Evolutionary conservation across 1,140 invertebrate genomes (phyloP), one percentile per base, ranked within the genome.

Genomic region (Hesperophylax magnus): DNA sequence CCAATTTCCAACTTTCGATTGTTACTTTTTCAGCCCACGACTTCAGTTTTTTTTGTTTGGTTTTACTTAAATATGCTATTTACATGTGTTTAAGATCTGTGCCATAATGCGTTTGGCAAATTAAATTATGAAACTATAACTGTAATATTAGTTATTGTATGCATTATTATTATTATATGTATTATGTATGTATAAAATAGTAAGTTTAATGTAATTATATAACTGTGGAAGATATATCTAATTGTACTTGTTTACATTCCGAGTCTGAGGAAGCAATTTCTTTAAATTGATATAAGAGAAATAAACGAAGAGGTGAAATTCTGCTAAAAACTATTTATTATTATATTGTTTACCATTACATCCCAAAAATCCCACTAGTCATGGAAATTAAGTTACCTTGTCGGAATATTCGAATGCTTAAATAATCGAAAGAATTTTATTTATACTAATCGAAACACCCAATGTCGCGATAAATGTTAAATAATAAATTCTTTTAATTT

Each of bases 181-280:
- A 47, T 77, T 80, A 80, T 83, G 77, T 81, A 81, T 81, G 58
- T 78, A 78, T 78, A 78, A 78, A 81, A 81, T 83, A 81, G 74
- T 83, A 79, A 81, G 74, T 81, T 31, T 77, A 81, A 69, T 83
- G 82, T 81, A 83, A 81, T 79, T 78, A 78, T 77, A 56, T 77
- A 77, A 75, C 58, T 72, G 77, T 77, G 71, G 58, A 83, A 77
- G 79, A 74, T 76, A 78, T 78, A 27, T 27, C 2, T 27, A 78
- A 81, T 65, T 81, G 79, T 83, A 83, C 82, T 83, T 83, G 79
- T 79, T 75, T 56, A 83, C 82, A 83, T 83, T 83, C 82, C 82
- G 82, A 81, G 77, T 79, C 82, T 83, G 79, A 83, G 60, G 27
- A 78, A 67, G 24, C 77, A 20, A 78, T 58, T 83, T 79, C 47